Evolutionary conservation across 1,140 invertebrate genomes (phyloP), one percentile per base, ranked within the genome.

Genomic region (Pseudomyrmex dendroicus): DNA sequence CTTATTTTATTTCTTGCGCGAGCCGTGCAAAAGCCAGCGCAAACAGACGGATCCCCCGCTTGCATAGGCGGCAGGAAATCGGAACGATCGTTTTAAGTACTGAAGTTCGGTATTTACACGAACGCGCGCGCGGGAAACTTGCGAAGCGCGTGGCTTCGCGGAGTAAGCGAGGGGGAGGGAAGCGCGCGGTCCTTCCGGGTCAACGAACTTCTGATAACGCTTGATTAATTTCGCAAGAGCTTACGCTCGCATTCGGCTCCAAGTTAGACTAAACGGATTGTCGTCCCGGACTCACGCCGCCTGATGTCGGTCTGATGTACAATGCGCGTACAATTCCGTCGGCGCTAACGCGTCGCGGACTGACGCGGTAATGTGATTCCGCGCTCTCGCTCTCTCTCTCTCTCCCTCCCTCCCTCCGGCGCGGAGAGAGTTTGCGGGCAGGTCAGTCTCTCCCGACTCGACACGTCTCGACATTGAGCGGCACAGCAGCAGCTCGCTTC

Each of bases 251-350:
- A 82, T 91, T 84, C 83, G 83, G 63, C 82, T 35, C 35, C 86
- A 91, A 94, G 92, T 94, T 93, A 90, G 92, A 90, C 90, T 93
- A 93, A 94, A 93, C 88, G 91, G 93, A 94, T 94, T 94, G 92
- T 91, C 91, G 92, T 91, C 87, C 73, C 74, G 67, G 56, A 85
- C 74, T 84, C 83, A 86, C 83, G 76, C 57, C 80, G 86, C 73
- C 84, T 86, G 85, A 92, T 90, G 91, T 91, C 57, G 82, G 86
- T 72, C 84, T 86, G 85, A 92, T 90, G 91, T 91, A 92, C 90
- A 90, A 89, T 90, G 85, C 88, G 87, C 89, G 90, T 93, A 93
- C 91, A 92, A 92, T 93, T 92, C 87, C 89, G 78, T 83, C 77
- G 35, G 61, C 86, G 86, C 86, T 92, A 92, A 92, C 91, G 90